Evolutionary conservation across 2,113 vertebrate species (phyloP), one percentile per base, ranked within the genome.

Genomic region (Alces alces): DNA sequence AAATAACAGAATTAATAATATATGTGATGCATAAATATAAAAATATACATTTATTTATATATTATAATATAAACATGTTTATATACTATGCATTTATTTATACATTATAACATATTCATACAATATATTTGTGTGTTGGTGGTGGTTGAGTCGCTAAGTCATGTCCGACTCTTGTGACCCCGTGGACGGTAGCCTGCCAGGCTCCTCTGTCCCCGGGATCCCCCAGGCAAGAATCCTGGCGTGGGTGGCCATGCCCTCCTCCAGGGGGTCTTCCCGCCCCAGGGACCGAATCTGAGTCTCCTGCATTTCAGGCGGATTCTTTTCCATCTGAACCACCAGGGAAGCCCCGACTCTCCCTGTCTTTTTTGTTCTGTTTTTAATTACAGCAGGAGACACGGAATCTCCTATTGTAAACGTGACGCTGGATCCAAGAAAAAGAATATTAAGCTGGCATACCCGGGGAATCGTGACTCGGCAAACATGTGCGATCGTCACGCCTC

Each of bases 341-440:
- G 8, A 13, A 30, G 7, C 21, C 28, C 19, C 2, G 12, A 16
- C 1, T 27, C 21, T 23, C 6, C 5, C 36, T 45, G 19, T 39
- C 25, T 0, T 55, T 82, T 27, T 23, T 9, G 8, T 43, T 43
- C 66, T 2, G 0, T 39, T 25, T 83, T 90, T 12, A 39, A 27
- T 55, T 0, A 23, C 8, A 4, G 60, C 15, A 5, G 8, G 14
- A 3, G 57, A 21, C 23, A 36, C 3, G 0, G 1, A 0, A 1
- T 66, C 58, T 7, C 93, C 93, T 10, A 19, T 94, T 21, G 5
- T 21, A 7, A 66, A 94, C 36, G 3, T 82, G 85, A 27, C 11
- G 30, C 47, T 94, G 1, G 93, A 89, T 45, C 4, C 73, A 11
- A 23, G 58, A 36, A 82, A 9, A 7, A 89, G 45, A 28, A 15